phyloP scores from a whole-genome alignment of 1,140 invertebrate species.

The Drosophila nebulosa region DNA sequence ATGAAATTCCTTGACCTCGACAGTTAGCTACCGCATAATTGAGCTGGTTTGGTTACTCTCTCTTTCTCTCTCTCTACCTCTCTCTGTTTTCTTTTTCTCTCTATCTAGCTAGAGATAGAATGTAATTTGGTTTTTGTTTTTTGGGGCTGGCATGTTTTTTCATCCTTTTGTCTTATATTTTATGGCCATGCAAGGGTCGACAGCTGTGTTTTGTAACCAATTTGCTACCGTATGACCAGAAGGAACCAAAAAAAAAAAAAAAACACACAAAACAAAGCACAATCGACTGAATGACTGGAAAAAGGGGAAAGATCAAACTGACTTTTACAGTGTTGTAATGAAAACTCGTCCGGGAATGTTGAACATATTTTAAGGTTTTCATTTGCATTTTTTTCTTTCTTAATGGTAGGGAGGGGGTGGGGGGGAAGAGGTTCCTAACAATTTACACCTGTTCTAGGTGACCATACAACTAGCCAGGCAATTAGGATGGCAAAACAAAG shows the following conservation, averaged over 20 bases:
- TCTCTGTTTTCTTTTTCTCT: no score
- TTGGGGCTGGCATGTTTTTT: not conserved
- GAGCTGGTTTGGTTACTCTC: conserved; percentile 38
- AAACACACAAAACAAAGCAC: not conserved
- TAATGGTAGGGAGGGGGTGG: conserved; percentile 29
- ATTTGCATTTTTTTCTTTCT: conserved; percentile 56
- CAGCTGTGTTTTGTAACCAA: conserved; percentile 75
- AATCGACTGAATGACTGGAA: not conserved
- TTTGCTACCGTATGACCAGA: conserved; percentile 60
- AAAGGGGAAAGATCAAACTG: conserved; percentile 14
- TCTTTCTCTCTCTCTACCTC: not conserved
- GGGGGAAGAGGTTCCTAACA: no score
- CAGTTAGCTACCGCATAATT: conserved; percentile 46
- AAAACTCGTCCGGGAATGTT: conserved; percentile 16
- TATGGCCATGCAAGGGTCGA: conserved; percentile 69
- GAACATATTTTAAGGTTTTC: conserved; percentile 72
- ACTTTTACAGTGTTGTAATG: conserved; percentile 58
- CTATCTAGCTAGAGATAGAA: no score
- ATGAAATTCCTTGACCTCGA: not conserved
- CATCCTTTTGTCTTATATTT: conserved; percentile 71
- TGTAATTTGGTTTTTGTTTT: conserved; percentile 29
- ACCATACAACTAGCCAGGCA: conserved; percentile 40
- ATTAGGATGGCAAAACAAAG: conserved; percentile 62
- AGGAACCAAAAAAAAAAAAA: conserved; percentile 6
- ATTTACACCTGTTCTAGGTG: conserved; percentile 65